Evolutionary conservation across 2,888 invertebrate genomes (phyloP).

Genomic region (Drosophila quasianomalipes): DNA sequence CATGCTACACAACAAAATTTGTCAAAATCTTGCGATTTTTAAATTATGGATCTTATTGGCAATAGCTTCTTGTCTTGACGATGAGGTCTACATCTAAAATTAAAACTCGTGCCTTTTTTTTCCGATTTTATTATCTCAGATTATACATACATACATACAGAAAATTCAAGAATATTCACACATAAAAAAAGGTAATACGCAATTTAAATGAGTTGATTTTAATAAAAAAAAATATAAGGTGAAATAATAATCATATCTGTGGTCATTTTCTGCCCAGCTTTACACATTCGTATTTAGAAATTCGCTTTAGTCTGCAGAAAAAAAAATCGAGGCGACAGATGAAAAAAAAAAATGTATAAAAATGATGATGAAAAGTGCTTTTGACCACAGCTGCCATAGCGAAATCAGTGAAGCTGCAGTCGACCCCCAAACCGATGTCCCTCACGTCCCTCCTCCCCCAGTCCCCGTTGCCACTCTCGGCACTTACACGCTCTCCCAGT

Average conservation of each 20-base stretch:
- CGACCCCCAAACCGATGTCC: constrained; percentile 9
- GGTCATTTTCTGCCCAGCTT: background rate
- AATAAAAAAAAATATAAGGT: background rate
- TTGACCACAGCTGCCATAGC: constrained; percentile 42
- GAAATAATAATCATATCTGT: background rate
- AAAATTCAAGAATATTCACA: background rate
- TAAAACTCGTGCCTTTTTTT: background rate
- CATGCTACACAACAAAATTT: background rate
- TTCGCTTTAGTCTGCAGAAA: constrained; percentile 18
- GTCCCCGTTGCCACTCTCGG: background rate
- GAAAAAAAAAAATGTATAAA: constrained; percentile 7
- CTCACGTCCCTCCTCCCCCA: background rate
- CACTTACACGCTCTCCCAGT: constrained; percentile 7
- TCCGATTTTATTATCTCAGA: background rate
- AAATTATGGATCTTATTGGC: background rate
- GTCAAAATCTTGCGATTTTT: background rate
- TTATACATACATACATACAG: background rate
- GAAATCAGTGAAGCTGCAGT: constrained; percentile 47
- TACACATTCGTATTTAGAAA: constrained; percentile 2
- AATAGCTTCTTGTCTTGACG: background rate
- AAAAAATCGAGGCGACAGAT: constrained; percentile 31
- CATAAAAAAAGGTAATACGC: background rate
- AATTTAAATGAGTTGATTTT: background rate
- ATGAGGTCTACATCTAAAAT: too few relatives aligned
- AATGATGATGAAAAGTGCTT: constrained; percentile 6